Base-by-base conservation (phyloP, 2,797 vertebrate species). In the Garrulus glandarius region DNA sequence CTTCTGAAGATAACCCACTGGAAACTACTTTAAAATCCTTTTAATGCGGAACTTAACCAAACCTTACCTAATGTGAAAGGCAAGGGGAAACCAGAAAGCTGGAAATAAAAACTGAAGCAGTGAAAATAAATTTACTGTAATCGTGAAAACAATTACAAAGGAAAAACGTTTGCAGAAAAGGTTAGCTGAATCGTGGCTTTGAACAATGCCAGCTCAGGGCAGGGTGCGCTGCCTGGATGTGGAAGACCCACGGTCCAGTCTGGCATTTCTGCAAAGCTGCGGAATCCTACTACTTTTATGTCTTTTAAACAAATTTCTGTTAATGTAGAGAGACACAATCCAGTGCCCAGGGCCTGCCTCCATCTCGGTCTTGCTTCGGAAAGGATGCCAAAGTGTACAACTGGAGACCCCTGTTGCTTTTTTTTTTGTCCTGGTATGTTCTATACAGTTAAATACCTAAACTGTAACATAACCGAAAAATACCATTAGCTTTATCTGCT, bases 401-500 rank as follows among this genome's bases (percentile, higher is more conserved):
- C 71, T 59, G 78, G 72, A 93, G 61, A 89, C 61, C 22, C 34
- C 34, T 71, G 72, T 23, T 59, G 67, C 30, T 84, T 24, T 10
- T 11, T 39, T 47, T 22, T 21, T 27, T 7, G 20, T 34, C 43
- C 24, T 89, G 44, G 76, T 85, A 81, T 93, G 84, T 92, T 96
- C 95, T 76, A 89, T 88, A 82, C 39, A 85, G 87, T 96, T 97
- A 97, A 97, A 96, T 86, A 93, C 71, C 86, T 96, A 96, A 97
- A 97, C 96, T 96, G 88, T 96, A 97, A 97, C 89, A 79, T 95
- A 97, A 97, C 96, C 36, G 93, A 95, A 98, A 95, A 98, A 96
- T 97, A 97, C 95, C 96, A 97, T 96, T 97, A 97, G 95, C 89
- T 97, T 97, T 97, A 97, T 97, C 97, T 96, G 75, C 80, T 80